phyloP scores from a whole-genome alignment of 1,140 invertebrate species.

The Anoplophora glabripennis region DNA sequence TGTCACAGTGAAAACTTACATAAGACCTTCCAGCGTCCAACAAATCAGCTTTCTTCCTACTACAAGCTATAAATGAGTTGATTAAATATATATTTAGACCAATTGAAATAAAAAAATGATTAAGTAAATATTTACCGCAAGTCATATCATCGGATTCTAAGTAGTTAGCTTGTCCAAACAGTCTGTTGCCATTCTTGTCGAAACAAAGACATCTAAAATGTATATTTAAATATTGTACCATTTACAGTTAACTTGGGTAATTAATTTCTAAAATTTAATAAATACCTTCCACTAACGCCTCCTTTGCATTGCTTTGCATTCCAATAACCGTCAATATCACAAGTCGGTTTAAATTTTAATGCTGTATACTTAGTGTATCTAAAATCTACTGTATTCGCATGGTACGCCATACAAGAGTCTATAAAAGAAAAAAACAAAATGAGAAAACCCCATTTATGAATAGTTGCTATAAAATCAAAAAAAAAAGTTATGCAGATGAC shows the following conservation, averaged over 20 bases:
- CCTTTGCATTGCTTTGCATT: constrained; percentile 60
- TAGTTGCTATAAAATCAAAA: too few relatives aligned
- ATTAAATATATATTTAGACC: too few relatives aligned
- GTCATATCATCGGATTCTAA: constrained; percentile 25
- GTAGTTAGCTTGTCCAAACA: constrained; percentile 26
- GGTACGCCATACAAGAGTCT: constrained; percentile 29
- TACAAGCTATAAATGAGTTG: too few relatives aligned
- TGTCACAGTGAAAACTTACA: constrained; percentile 57
- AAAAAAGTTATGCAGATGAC: too few relatives aligned
- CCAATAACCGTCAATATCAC: constrained; percentile 54
- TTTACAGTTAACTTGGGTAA: too few relatives aligned
- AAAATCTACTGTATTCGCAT: constrained; percentile 20
- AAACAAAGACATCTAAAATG: constrained; percentile 30
- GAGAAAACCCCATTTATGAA: too few relatives aligned
- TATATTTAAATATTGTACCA: too few relatives aligned
- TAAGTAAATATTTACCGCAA: constrained; percentile 18
- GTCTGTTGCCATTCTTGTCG: constrained; percentile 16
- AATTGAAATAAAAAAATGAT: too few relatives aligned
- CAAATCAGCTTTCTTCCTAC: constrained; percentile 53
- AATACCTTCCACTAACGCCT: constrained; percentile 55
- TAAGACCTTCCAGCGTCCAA: constrained; percentile 41
- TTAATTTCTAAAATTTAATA: constrained; percentile 2
- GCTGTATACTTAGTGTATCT: constrained; percentile 20
- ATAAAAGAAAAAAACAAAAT: not conserved
- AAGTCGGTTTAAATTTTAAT: constrained; percentile 48